A percentile compares a stretch with the other conserved stretches of the same genome.
These are phyloP conservation scores for Vicugna pacos DNA, from an alignment of 2,113 vertebrate species.

Conservation along the genomic window DNA sequence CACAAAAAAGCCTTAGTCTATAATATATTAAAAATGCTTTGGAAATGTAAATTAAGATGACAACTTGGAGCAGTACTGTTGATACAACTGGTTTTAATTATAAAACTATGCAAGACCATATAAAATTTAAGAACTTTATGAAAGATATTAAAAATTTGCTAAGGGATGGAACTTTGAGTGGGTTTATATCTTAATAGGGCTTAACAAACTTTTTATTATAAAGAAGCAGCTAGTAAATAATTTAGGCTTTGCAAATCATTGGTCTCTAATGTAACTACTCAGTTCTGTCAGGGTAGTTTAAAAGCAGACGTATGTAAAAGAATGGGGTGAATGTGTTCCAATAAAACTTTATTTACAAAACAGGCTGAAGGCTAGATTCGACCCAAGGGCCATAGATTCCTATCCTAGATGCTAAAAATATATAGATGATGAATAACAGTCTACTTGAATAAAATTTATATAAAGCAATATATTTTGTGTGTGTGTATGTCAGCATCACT, in stretches of 20 bases:
- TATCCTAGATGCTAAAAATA: not conserved
- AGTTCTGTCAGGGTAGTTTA: not conserved
- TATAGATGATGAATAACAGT: not conserved
- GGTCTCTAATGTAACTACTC: not conserved
- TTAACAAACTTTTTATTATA: not conserved
- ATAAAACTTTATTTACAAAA: not conserved
- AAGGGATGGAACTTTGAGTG: not conserved
- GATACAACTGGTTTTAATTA: not conserved
- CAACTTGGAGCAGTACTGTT: not conserved
- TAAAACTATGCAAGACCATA: not conserved
- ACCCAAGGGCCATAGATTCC: not conserved
- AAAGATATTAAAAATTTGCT: not conserved
- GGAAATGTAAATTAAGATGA: conserved; percentile 48
- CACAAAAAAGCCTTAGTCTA: not conserved
- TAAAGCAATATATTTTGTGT: not conserved
- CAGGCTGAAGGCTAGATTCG: not conserved
- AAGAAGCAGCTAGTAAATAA: not conserved
- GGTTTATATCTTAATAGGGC: not conserved
- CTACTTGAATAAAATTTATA: not conserved
- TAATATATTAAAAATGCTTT: not conserved
- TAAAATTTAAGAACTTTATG: not conserved
- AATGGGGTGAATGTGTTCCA: not conserved
- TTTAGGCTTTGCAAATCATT: not conserved
- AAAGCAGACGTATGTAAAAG: not conserved
- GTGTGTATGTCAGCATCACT: not conserved